Evolutionary conservation across 2,888 invertebrate genomes (phyloP), one percentile per base, ranked within the genome.

Genomic region (Criorhina ranunculi): DNA sequence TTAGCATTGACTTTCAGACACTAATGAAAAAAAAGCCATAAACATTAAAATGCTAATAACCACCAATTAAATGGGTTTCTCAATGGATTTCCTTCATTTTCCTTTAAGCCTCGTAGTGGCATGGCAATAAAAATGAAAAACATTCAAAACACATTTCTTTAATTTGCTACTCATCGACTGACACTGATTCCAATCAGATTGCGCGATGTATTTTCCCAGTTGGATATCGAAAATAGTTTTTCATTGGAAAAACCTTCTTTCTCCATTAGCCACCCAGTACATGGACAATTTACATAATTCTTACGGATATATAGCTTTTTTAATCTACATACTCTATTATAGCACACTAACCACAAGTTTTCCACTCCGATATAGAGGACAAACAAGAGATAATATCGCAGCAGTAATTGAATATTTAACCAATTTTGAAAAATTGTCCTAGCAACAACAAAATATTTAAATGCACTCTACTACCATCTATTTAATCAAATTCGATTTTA

Each of bases 351-450:
- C 76, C 59, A 77, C 77, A 72, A 72, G 11, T 53, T 78, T 60
- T 66, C 60, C 60, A 82, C 64, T 66, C 46, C 35, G 37, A 46
- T 9, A 53, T 17, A 78, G 55, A 82, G 78, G 78, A 83, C 78
- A 79, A 73, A 79, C 53, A 69, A 57, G 29, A 79, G 73, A 79
- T 83, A 83, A 69, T 67, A 83, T 73, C 70, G 49, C 51, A 57
- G 49, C 51, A 57, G 67, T 62, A 75, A 79, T 83, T 60, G 33
- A 75, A 66, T 80, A 69, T 85, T 51, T 80, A 80, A 75, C 75
- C 75, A 75, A 62, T 64, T 75, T 69, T 59, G n/a, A 69, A 59
- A 75, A 55, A 66, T 69, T 72, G 19, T 69, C 85, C 15, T 85
- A 66, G 85, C 85, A 85, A 85, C 85, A 79, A 67, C 59, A 49